Percentiles rank a stretch among this genome's conserved stretches.
Evolutionary conservation across 2,797 vertebrate species (phyloP).

Genomic region (Pampus argenteus): DNA sequence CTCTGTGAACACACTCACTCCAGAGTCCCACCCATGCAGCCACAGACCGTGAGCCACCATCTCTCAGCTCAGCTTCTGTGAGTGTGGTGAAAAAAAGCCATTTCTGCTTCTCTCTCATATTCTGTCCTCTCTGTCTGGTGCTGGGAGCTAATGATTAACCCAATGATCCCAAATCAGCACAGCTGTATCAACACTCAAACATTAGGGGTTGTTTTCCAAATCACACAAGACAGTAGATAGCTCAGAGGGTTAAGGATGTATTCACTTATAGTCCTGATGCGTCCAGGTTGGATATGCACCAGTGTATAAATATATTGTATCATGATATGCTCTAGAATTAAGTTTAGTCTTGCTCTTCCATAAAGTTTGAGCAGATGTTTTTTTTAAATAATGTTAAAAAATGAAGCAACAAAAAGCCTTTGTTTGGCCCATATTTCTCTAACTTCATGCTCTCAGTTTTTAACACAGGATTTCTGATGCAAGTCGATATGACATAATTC

Average conservation of each 20-base stretch:
- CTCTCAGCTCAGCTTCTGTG: constrained; percentile 9
- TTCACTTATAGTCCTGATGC: not conserved
- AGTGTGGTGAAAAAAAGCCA: constrained; percentile 38
- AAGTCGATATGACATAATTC: no score
- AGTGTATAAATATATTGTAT: no score
- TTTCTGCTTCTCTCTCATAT: constrained; percentile 26
- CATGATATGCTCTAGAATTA: not conserved
- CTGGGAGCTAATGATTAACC: constrained; percentile 63
- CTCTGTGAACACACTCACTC: constrained; percentile 20
- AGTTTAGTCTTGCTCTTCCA: no score
- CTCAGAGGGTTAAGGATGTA: not conserved
- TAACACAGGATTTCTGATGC: no score
- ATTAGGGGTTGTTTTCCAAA: constrained; percentile 39
- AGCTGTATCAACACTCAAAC: constrained; percentile 59
- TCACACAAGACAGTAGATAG: constrained; percentile 7
- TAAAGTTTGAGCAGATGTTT: no score
- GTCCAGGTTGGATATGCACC: no score
- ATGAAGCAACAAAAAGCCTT: no score
- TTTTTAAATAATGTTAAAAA: no score
- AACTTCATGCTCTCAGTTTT: no score
- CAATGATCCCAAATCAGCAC: constrained; percentile 40
- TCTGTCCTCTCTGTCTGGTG: constrained; percentile 17
- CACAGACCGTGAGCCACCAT: constrained; percentile 10
- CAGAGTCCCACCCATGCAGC: constrained; percentile 33
- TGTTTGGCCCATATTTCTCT: no score